Base-by-base conservation (phyloP, 2,888 invertebrate species). In the Phyllotreta striolata region DNA sequence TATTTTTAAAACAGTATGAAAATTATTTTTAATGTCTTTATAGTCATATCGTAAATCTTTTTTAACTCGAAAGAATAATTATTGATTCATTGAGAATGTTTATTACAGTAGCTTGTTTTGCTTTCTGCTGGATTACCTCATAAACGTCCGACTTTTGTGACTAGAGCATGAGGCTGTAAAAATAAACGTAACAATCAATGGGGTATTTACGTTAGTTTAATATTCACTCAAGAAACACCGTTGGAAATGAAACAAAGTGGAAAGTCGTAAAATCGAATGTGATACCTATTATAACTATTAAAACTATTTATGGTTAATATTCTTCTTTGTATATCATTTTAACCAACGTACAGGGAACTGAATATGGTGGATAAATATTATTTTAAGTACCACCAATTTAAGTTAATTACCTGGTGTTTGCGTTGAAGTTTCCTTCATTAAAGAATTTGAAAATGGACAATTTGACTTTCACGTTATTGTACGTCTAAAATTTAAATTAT, bases 31-130 rank as follows among this genome's bases (percentile, higher is more conserved):
- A 6, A 47, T 44, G 24, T 10, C 34, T 47, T 47, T 47, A 24
- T 6, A 47, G 24, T 34, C 14, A n/a, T 47, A 47, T 24, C 49
- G 12, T 49, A 49, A 49, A 49, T 49, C 49, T 49, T 49, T 49
- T 49, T 49, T 49, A 49, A 49, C 35, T n/a, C 37, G 49, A 49
- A 49, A 49, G 49, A 12, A 24, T 24, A 24, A 49, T n/a, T 47
- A 57, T 47, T 57, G 57, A 47, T 46, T 24, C 47, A 40, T 57
- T 37, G 39, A 13, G 47, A 38, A 57, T 39, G 24, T 57, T 57
- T 57, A 57, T 57, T 57, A 44, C 57, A 24, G 39, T 57, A 57
- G 44, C 24, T 46, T 46, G 47, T 49, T 49, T 49, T 12, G 49
- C 47, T 49, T 49, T 49, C 49, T 49, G 35, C 49, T 49, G 39